Percentiles rank a stretch among this genome's conserved stretches.
Conservation (phyloP, 2,113 vertebrate genomes). For the Tringa solitaria region DNA sequence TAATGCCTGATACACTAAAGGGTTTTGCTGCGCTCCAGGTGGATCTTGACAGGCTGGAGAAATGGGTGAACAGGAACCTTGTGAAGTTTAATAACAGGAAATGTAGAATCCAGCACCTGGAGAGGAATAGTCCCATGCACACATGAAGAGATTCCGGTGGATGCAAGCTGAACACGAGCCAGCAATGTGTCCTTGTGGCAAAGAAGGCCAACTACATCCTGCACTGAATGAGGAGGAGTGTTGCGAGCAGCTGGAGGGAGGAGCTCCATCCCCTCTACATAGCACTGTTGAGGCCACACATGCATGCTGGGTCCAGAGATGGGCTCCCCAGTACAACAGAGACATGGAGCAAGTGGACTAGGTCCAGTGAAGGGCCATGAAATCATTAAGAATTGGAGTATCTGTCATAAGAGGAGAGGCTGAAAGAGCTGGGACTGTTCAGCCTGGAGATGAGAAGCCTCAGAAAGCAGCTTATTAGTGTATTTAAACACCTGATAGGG, state of each 20-base stretch:
- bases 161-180: not conserved
- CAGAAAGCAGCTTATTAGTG: not conserved
- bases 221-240: not conserved
- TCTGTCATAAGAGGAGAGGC: not conserved
- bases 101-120: not conserved
- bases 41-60: not conserved
- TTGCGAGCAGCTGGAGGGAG: not conserved
- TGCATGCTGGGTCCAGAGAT: not conserved
- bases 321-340: not conserved
- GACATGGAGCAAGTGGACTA: not conserved
- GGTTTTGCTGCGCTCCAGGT: not conserved
- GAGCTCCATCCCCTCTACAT: not conserved
- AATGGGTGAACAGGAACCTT: not conserved
- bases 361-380: not conserved
- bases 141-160: not conserved
- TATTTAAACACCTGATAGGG: not conserved
- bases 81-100: not conserved
- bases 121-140: not conserved
- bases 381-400: not conserved
- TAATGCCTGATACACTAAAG: not conserved
- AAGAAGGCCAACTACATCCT: not conserved
- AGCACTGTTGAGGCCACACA: fast-evolving
- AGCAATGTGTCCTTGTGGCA: not conserved
- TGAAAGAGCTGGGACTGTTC: not conserved
- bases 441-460: not conserved